A percentile compares a stretch with the other conserved stretches of the same genome.
phyloP scores from a whole-genome alignment of 2,113 vertebrate species.

The Notothenia rossii region DNA sequence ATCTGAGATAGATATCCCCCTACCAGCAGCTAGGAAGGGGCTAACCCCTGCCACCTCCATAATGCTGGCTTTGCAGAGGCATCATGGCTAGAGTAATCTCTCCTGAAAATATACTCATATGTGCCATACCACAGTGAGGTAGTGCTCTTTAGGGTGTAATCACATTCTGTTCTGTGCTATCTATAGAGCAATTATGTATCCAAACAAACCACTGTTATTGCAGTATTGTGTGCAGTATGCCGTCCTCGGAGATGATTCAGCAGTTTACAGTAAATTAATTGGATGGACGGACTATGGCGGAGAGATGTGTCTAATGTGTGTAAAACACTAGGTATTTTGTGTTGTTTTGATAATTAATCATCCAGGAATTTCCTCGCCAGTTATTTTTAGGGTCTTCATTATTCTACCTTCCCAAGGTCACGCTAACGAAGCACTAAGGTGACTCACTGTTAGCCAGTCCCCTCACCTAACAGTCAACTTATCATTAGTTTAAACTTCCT shows the following conservation, averaged over 20 bases:
- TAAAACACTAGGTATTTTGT: slow-evolving; percentile 39
- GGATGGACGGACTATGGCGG: slow-evolving; percentile 25
- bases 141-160: slow-evolving; percentile 56
- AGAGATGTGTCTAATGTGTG: slow-evolving; percentile 28
- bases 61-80: slow-evolving; percentile 68
- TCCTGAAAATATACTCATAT: slow-evolving; percentile 28
- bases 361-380: slow-evolving; percentile 38
- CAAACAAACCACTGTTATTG: slow-evolving; percentile 52
- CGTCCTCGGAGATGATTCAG: slow-evolving; percentile 51
- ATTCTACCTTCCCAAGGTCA: slow-evolving; percentile 54
- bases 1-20: slow-evolving; percentile 64
- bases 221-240: slow-evolving; percentile 44
- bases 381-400: slow-evolving; percentile 61
- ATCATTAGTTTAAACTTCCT: slow-evolving; percentile 46
- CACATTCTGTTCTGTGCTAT: slow-evolving; percentile 48
- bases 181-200: slow-evolving; percentile 58
- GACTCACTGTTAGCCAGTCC: slow-evolving; percentile 40
- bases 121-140: slow-evolving; percentile 13
- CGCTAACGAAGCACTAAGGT: slow-evolving; percentile 49
- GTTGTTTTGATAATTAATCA: slow-evolving; percentile 64
- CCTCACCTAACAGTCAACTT: slow-evolving; percentile 45
- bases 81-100: slow-evolving; percentile 58
- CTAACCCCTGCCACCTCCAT: slow-evolving; percentile 60
- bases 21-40: slow-evolving; percentile 16
- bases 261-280: slow-evolving; percentile 63